Conservation (phyloP, 1,140 invertebrate genomes). For the Thalassaphorura encarpata region DNA sequence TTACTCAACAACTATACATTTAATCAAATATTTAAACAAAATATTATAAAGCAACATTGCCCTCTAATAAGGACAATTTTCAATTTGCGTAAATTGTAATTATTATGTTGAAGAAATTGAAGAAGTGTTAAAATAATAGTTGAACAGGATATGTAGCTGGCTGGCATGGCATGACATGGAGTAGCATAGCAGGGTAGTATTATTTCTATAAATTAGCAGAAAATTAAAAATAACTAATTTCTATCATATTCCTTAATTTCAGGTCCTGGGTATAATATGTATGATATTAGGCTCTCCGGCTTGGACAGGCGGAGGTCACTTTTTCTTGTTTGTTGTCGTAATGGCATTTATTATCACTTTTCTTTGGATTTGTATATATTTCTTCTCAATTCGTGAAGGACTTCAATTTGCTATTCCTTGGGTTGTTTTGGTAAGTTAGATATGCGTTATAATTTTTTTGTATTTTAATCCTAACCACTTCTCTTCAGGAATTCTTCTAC, state of each 20-base stretch:
- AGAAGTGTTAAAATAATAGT: not conserved
- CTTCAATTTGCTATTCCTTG: slow-evolving; percentile 69
- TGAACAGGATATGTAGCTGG: too few species aligned
- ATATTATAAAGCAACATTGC: too few species aligned
- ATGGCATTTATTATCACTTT: slow-evolving; percentile 67
- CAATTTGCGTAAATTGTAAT: not conserved
- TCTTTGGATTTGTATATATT: slow-evolving; percentile 67
- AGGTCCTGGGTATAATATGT: slow-evolving; percentile 72
- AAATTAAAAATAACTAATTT: not conserved
- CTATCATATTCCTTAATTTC: slow-evolving; percentile 2
- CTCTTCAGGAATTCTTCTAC: slow-evolving; percentile 64
- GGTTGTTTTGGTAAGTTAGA: slow-evolving; percentile 55
- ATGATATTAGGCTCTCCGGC: slow-evolving; percentile 62
- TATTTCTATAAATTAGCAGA: not conserved
- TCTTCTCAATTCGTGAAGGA: slow-evolving; percentile 64
- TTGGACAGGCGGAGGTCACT: slow-evolving; percentile 50
- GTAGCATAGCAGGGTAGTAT: too few species aligned
- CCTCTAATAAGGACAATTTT: too few species aligned
- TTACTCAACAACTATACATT: too few species aligned
- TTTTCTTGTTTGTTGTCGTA: slow-evolving; percentile 73
- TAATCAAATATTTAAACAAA: too few species aligned
- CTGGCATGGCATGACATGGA: too few species aligned
- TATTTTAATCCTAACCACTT: not conserved
- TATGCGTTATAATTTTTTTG: not conserved
- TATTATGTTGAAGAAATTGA: not conserved